Percentiles rank a stretch among this genome's conserved stretches.
Evolutionary conservation across 53 echinoderm and acorn worm species (phyloP).

Genomic region (Luidia sarsii): DNA sequence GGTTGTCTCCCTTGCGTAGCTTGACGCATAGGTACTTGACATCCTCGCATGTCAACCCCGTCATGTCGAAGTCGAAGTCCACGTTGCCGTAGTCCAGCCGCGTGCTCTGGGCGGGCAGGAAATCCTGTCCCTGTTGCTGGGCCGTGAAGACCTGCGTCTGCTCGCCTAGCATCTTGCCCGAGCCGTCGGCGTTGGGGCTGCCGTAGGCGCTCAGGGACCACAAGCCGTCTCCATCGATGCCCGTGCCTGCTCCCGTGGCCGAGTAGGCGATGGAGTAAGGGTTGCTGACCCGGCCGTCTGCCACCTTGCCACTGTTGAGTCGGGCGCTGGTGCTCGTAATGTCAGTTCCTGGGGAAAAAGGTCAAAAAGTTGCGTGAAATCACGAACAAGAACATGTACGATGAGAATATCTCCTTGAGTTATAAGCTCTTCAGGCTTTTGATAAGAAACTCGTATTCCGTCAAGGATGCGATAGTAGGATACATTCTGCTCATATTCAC

Average conservation of each 20-base stretch:
- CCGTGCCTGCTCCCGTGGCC: conserved; percentile 61
- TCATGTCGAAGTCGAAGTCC: conserved; percentile 75
- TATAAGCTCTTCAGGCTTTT: too few relatives aligned
- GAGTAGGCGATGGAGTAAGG: conserved; percentile 62
- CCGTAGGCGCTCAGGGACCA: conserved; percentile 79
- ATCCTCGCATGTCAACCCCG: conserved; percentile 63
- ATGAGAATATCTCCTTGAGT: too few relatives aligned
- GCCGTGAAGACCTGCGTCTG: conserved; percentile 60
- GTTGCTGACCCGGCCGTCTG: conserved; percentile 64
- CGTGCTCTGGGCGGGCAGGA: conserved; percentile 35
- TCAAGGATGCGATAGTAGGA: too few relatives aligned
- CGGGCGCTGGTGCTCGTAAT: conserved; percentile 41
- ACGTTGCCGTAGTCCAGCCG: conserved; percentile 69
- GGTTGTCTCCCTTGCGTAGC: conserved; percentile 69
- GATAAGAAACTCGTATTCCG: too few relatives aligned
- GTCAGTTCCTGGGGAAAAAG: conserved; percentile 9
- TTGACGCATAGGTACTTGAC: conserved; percentile 82
- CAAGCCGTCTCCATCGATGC: conserved; percentile 70
- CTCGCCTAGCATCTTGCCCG: conserved; percentile 76
- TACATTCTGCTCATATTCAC: too few relatives aligned
- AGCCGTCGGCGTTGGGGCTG: conserved; percentile 74
- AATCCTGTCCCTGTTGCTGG: conserved; percentile 4
- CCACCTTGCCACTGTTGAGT: conserved; percentile 61
- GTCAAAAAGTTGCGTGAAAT: too few relatives aligned
- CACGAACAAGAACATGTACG: background rate